These are phyloP conservation scores for Agapornis canus DNA, from an alignment of 2,797 vertebrate species.

Conservation along the genomic window DNA sequence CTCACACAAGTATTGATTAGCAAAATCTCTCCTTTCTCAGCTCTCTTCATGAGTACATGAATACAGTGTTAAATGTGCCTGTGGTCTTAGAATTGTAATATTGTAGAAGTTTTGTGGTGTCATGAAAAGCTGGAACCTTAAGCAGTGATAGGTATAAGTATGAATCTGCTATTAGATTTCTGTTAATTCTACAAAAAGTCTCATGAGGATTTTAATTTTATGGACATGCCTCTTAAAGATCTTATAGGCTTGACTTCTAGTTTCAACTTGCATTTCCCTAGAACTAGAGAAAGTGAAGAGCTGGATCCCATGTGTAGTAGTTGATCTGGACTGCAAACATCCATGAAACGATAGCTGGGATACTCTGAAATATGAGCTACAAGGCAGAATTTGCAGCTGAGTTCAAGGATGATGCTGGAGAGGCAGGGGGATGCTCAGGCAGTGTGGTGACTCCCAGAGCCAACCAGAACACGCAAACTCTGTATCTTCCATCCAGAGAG, in stretches of 20 bases:
- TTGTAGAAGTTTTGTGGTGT: neutral
- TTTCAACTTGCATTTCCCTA: neutral
- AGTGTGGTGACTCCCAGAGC: neutral
- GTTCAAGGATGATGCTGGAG: neutral
- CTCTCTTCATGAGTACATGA: neutral
- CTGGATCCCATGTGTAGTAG: neutral
- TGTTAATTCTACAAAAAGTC: neutral
- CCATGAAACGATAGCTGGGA: neutral
- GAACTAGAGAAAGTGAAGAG: neutral
- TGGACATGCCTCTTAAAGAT: neutral
- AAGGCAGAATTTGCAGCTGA: neutral
- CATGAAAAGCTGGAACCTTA: neutral
- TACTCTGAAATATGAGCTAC: neutral
- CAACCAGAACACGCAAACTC: neutral
- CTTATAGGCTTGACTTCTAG: neutral
- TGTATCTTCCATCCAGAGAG: slow-evolving; percentile 72
- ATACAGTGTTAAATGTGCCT: neutral
- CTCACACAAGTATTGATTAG: slow-evolving; percentile 31
- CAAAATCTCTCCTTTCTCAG: neutral
- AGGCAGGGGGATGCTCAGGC: neutral
- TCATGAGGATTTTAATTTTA: neutral
- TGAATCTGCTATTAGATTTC: neutral
- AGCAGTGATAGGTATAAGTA: neutral
- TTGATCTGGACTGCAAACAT: neutral
- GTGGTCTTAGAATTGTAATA: neutral